Evolutionary conservation across 2,113 vertebrate genomes (phyloP).

Genomic region (Pan troglodytes): DNA sequence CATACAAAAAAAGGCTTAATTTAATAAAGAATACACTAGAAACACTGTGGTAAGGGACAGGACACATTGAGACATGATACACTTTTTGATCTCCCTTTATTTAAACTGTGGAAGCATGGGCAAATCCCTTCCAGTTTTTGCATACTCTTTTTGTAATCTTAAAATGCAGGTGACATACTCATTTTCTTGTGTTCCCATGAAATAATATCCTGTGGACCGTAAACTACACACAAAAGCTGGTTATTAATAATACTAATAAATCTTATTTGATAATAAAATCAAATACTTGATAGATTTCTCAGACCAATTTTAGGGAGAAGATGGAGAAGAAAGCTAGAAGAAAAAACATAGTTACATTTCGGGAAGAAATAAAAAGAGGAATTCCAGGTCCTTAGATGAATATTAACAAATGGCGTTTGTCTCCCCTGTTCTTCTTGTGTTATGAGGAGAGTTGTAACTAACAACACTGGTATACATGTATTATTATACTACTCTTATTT

Average conservation of each 20-base stretch:
- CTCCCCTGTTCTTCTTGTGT: not conserved
- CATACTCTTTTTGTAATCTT: not conserved
- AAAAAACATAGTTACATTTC: not conserved
- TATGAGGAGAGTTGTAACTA: not conserved
- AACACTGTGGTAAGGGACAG: not conserved
- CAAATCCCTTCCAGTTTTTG: not conserved
- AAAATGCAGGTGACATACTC: not conserved
- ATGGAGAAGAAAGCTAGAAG: not conserved
- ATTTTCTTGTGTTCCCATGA: not conserved
- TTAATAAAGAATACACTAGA: not conserved
- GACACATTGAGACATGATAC: not conserved
- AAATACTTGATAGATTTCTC: constrained; percentile 22
- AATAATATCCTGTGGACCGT: not conserved
- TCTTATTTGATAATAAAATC: not conserved
- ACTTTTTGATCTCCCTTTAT: not conserved
- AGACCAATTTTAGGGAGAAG: not conserved
- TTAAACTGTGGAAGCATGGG: not conserved
- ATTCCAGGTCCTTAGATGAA: not conserved
- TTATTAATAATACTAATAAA: constrained; percentile 17
- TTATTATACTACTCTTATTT: not conserved
- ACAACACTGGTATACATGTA: not conserved
- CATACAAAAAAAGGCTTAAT: not conserved
- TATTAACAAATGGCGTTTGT: not conserved
- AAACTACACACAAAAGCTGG: not conserved
- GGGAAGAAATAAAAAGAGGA: not conserved